Base-by-base conservation (phyloP, 2,797 vertebrate genomes). In the Scolopax bukidnonensis region DNA sequence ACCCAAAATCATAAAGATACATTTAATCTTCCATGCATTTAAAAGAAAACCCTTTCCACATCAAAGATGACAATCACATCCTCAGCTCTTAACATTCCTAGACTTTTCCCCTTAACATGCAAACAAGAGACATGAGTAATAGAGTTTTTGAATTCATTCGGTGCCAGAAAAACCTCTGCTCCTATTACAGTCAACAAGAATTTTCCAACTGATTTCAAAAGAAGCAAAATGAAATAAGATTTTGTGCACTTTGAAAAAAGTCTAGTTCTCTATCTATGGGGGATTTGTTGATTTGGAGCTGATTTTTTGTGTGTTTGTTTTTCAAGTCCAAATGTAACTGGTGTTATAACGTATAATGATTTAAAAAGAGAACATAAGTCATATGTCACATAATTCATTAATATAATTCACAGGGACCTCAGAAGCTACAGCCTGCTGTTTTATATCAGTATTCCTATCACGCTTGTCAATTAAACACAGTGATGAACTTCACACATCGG, bases 381-480 rank as follows among this genome's bases (percentile, higher is more conserved):
- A 32, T 70, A 43, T 70, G 80, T 69, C 50, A 23, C 50, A 38
- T 47, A 86, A 81, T 93, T 97, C 84, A 93, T 95, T 95, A 96
- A 97, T 71, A 60, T 80, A 60, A 88, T 81, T 81, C 77, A 95
- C 68, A 93, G 74, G 47, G 77, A 95, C 70, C 91, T 96, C 71
- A 78, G 56, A 87, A 61, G 53, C 68, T 84, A 80, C 20, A 90
- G 84, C 68, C 93, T 97, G 92, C 88, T 85, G 61, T 14, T 83
- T 90, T 94, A 50, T 96, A 94, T 95, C 87, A 71, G 64, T 82
- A 95, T 95, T 97, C 93, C 88, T 77, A 80, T 77, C 87, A 92
- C 1, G 8, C 50, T 84, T 81, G 74, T 93, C 93, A 96, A 90
- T 95, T 96, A 96, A 93, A 95, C 47, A 81, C 69, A 80, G 48